phyloP scores from a whole-genome alignment of 2,113 vertebrate species.

The Tragelaphus scriptus region DNA sequence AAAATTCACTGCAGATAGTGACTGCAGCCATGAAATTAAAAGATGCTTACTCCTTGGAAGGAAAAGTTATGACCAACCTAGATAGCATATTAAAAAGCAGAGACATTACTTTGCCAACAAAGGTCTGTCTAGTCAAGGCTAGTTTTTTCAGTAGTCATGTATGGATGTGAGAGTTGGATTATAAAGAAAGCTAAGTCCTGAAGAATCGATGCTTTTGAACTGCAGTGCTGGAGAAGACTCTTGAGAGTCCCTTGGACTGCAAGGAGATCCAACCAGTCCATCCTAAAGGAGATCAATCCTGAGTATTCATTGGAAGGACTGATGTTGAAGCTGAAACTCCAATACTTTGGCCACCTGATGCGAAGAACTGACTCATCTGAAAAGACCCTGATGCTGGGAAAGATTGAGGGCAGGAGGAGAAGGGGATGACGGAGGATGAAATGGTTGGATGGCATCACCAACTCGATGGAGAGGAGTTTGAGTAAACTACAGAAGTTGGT shows the following conservation, averaged over 20 bases:
- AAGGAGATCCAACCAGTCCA: not conserved
- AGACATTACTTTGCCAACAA: not conserved
- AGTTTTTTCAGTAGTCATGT: not conserved
- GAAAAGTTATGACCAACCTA: not conserved
- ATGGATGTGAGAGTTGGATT: not conserved
- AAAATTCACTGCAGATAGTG: not conserved
- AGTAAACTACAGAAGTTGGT: not conserved
- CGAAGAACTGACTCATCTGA: not conserved
- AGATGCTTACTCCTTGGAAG: not conserved
- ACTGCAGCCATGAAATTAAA: not conserved
- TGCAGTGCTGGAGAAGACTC: not conserved
- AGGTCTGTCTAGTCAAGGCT: not conserved
- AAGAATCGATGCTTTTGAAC: not conserved
- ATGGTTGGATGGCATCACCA: not conserved
- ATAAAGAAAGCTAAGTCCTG: not conserved
- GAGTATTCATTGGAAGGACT: not conserved
- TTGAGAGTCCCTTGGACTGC: not conserved
- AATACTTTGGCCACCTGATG: not conserved
- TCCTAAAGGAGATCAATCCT: not conserved
- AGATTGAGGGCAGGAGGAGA: not conserved
- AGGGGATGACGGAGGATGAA: not conserved
- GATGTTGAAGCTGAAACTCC: not conserved
- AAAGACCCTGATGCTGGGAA: not conserved
- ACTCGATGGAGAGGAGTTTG: not conserved
- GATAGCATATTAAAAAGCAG: not conserved